Evolutionary conservation across 2,113 vertebrate genomes (phyloP).

Genomic region (Argyrosomus japonicus): DNA sequence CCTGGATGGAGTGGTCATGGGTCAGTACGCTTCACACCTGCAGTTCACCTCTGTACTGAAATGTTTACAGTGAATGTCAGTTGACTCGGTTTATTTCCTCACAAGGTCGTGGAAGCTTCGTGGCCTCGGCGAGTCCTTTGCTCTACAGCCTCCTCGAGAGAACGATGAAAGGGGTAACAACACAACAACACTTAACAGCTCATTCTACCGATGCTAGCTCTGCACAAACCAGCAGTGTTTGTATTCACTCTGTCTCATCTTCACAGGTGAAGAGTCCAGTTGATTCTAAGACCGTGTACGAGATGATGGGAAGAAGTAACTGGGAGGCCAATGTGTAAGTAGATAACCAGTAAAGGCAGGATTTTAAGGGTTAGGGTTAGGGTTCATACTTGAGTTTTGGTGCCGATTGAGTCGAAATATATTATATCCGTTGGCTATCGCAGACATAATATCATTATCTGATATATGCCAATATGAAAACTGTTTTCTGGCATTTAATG

Average conservation of each 20-base stretch:
- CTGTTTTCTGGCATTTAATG: no score
- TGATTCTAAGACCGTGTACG: constrained; percentile 41
- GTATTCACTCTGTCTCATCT: constrained; percentile 9
- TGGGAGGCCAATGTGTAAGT: constrained; percentile 87
- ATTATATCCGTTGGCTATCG: no score
- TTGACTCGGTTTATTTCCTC: background rate
- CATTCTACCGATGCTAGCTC: background rate
- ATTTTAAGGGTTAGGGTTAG: no score
- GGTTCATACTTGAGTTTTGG: no score
- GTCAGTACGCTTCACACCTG: constrained; percentile 75
- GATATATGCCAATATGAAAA: no score
- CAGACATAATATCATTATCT: no score
- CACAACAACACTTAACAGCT: background rate
- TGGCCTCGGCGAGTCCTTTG: constrained; percentile 90
- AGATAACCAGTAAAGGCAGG: background rate
- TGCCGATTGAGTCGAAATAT: no score
- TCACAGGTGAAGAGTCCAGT: constrained; percentile 84
- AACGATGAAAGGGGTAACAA: constrained; percentile 84
- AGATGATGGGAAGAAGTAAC: constrained; percentile 47
- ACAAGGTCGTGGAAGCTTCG: constrained; percentile 81
- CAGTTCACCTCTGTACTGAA: background rate
- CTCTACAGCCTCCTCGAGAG: constrained; percentile 85
- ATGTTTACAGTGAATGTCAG: background rate
- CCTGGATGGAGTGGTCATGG: constrained; percentile 90
- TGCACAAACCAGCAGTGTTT: background rate